These are phyloP conservation scores for Drosophila mayaguana DNA, from an alignment of 2,888 invertebrate species.

Conservation along the genomic window DNA sequence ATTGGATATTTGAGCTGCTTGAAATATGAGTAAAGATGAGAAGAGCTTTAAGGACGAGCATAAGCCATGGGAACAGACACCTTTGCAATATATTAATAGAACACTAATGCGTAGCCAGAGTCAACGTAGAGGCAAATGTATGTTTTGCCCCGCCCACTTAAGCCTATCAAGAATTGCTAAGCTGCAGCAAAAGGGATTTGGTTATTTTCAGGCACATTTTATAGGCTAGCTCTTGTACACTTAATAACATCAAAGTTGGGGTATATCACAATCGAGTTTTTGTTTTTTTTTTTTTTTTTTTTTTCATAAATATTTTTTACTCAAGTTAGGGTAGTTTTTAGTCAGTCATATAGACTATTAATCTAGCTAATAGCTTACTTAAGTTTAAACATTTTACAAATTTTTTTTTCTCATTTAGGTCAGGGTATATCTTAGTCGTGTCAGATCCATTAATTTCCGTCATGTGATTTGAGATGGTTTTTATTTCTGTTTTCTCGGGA, in stretches of 20 bases:
- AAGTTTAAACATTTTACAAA: background rate
- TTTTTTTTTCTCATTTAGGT: background rate
- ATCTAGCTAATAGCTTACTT: background rate
- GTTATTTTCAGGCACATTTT: background rate
- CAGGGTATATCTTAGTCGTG: conserved; percentile 3
- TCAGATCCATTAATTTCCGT: background rate
- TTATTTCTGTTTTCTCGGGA: conserved; percentile 33
- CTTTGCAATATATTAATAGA: background rate
- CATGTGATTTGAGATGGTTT: conserved; percentile 7
- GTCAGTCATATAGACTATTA: background rate
- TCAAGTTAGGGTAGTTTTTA: background rate
- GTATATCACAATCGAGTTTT: background rate
- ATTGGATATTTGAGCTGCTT: conserved; percentile 9
- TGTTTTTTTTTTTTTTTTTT: background rate
- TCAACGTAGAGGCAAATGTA: background rate
- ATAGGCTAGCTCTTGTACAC: background rate
- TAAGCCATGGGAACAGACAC: background rate
- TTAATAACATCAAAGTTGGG: background rate
- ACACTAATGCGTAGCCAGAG: background rate
- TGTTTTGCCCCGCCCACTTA: background rate
- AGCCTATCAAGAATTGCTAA: background rate
- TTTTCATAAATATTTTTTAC: background rate
- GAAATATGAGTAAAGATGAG: conserved; percentile 8
- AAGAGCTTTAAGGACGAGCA: background rate
- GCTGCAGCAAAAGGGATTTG: background rate